Conservation (phyloP, 2,113 vertebrate species). For the Balaenoptera acutorostrata region DNA sequence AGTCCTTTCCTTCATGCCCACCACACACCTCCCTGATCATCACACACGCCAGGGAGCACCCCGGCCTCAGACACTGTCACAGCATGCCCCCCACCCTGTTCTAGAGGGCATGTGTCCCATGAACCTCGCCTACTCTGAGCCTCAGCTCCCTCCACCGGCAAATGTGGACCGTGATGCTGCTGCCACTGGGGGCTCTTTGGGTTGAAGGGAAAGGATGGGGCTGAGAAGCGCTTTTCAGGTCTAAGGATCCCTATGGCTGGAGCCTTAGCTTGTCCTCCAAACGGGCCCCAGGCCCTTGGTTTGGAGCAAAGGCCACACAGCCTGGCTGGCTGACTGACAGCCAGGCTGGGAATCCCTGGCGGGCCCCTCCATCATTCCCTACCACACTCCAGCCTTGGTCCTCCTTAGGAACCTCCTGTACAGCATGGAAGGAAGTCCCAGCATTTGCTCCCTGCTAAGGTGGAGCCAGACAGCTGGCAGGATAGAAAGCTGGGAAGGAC, state of each 20-base stretch:
- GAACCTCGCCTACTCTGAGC: not conserved
- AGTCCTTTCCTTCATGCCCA: not conserved
- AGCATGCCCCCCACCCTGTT: not conserved
- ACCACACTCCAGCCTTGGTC: not conserved
- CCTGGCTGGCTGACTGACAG: not conserved
- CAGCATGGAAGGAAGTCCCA: not conserved
- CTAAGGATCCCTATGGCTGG: not conserved
- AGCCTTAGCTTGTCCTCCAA: not conserved
- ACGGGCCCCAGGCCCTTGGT: not conserved
- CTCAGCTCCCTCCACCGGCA: not conserved
- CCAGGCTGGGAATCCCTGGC: not conserved
- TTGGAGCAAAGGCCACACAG: not conserved
- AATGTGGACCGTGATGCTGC: not conserved
- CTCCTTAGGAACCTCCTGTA: not conserved
- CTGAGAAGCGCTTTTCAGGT: not conserved
- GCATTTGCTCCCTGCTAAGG: not conserved
- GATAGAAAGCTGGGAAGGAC: not conserved
- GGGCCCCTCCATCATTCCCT: not conserved
- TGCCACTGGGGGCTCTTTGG: accelerated
- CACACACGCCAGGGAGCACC: not conserved
- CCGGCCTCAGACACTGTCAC: not conserved
- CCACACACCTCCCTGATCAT: not conserved
- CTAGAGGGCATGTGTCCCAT: accelerated
- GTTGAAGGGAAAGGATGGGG: not conserved
- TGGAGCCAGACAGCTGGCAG: not conserved